Conservation (phyloP, 1,140 invertebrate species). For the Cyphomyrmex costatus region DNA sequence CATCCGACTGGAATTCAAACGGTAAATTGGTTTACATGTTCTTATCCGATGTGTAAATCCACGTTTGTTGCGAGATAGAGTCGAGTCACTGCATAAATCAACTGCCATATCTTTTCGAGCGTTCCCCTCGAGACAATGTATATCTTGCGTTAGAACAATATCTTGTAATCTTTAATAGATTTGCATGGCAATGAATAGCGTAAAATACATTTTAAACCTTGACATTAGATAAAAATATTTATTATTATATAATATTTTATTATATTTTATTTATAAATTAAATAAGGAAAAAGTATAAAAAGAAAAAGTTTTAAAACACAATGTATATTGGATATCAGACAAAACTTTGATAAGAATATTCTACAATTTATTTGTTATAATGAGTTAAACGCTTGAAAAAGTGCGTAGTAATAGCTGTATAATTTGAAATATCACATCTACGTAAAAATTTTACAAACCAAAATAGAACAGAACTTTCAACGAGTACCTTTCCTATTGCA, state of each 20-base stretch:
- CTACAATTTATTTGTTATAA: neutral
- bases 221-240: neutral
- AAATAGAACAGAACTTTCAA: slow-evolving; percentile 7
- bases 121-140: neutral
- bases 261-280: neutral
- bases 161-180: slow-evolving; percentile 23
- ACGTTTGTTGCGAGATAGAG: slow-evolving; percentile 15
- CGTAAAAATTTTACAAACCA: neutral
- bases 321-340: neutral
- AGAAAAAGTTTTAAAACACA: neutral
- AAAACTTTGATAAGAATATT: neutral
- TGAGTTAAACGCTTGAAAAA: neutral
- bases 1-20: slow-evolving; percentile 88
- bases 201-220: slow-evolving; percentile 21
- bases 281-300: neutral
- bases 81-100: slow-evolving; percentile 35
- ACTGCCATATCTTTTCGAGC: slow-evolving; percentile 31
- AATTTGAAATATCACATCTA: neutral
- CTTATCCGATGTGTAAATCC: slow-evolving; percentile 34
- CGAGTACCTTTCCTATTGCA: neutral
- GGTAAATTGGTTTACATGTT: slow-evolving; percentile 70
- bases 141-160: slow-evolving; percentile 7
- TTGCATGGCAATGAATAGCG: neutral
- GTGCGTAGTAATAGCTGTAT: neutral
- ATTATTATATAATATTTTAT: neutral